Evolutionary conservation across 2,113 vertebrate species (phyloP).

Genomic region (Aplodontia rufa): DNA sequence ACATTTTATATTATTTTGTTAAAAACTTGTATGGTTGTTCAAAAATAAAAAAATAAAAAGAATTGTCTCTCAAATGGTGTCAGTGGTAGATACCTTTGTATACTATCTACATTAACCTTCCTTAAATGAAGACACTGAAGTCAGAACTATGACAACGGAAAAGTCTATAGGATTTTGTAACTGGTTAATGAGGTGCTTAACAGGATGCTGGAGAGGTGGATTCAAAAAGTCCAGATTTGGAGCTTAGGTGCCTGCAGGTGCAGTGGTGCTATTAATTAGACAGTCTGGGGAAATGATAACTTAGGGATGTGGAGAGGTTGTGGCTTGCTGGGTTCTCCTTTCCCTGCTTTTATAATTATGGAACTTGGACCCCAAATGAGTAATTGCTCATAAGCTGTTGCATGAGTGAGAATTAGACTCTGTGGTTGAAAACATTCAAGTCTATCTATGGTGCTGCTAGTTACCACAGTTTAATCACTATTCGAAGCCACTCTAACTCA

Average conservation of each 20-base stretch:
- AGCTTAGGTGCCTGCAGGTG: background rate
- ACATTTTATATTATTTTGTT: too few species aligned
- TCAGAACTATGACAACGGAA: background rate
- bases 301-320: fast-evolving
- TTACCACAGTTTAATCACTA: background rate
- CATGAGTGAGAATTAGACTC: background rate
- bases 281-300: fast-evolving
- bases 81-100: background rate
- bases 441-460: background rate
- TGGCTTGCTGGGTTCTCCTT: background rate
- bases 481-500: background rate
- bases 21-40: too few species aligned
- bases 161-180: background rate
- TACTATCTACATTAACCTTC: background rate
- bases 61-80: background rate
- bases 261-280: background rate
- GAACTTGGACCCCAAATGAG: background rate
- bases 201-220: background rate
- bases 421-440: background rate
- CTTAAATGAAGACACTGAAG: background rate
- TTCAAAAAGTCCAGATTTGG: background rate
- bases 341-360: background rate
- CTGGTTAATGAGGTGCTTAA: background rate
- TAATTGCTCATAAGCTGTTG: background rate
- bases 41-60: too few species aligned